A percentile compares a stretch with the other conserved stretches of the same genome.
phyloP scores from a whole-genome alignment of 2,888 invertebrate genomes.

The Lydus trimaculatus region DNA sequence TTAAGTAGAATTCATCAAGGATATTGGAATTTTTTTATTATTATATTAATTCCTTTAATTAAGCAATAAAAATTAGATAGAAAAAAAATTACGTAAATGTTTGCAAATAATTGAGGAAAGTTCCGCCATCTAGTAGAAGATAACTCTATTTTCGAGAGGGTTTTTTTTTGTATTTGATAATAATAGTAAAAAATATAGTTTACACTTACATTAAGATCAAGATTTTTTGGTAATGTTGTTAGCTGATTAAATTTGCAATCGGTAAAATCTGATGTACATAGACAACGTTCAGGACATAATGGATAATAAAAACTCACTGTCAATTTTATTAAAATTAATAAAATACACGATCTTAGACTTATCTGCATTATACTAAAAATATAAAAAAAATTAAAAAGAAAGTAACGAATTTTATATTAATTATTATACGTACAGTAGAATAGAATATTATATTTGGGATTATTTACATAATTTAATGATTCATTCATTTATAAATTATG shows the following conservation, averaged over 20 bases:
- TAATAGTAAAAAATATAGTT: neutral
- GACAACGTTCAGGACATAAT: slow-evolving; percentile 37
- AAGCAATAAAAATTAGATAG: slow-evolving; percentile 8
- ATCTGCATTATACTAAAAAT: slow-evolving; percentile 17
- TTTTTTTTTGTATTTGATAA: neutral
- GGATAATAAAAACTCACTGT: slow-evolving; percentile 14
- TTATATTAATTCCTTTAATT: neutral
- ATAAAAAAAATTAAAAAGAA: neutral
- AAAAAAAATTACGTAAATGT: neutral
- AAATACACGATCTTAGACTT: slow-evolving; percentile 19
- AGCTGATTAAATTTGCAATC: slow-evolving; percentile 37
- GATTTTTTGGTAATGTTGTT: slow-evolving; percentile 37
- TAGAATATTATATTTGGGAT: neutral
- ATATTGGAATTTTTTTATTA: neutral
- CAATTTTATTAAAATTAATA: slow-evolving; percentile 11
- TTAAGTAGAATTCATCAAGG: neutral
- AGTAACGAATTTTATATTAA: neutral
- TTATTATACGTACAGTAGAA: neutral
- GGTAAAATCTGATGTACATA: slow-evolving; percentile 37
- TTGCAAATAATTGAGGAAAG: neutral
- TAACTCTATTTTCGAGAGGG: neutral
- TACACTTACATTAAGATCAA: slow-evolving; percentile 42
- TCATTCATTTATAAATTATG: slow-evolving; percentile 11
- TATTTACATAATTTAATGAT: slow-evolving; percentile 14
- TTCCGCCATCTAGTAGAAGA: slow-evolving; percentile 23